phyloP scores from a whole-genome alignment of 1,140 invertebrate genomes.

The Steinernema khuongi region DNA sequence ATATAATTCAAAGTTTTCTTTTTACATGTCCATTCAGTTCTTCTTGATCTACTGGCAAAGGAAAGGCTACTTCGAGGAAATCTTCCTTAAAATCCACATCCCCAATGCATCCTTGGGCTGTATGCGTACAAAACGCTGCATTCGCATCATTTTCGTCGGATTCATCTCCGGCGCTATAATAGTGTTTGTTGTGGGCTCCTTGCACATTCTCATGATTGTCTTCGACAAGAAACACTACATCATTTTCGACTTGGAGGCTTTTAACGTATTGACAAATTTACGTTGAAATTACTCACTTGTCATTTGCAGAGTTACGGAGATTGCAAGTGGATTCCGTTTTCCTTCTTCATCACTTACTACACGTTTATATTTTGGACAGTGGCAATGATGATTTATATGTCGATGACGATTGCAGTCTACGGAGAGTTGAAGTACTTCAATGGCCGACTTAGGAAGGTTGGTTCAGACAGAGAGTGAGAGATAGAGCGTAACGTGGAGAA shows the following conservation, averaged over 20 bases:
- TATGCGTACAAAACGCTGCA: neutral
- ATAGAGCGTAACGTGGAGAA: neutral
- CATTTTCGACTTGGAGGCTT: neutral
- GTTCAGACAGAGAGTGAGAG: no score
- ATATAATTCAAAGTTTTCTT: neutral
- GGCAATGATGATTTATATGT: neutral
- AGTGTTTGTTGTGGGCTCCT: neutral
- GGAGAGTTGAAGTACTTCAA: neutral
- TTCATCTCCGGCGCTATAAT: neutral
- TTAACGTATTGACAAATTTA: neutral
- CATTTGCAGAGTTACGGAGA: neutral
- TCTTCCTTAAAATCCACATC: neutral
- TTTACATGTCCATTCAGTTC: neutral
- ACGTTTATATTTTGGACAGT: neutral
- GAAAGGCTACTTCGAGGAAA: neutral
- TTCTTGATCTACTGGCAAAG: slow-evolving; percentile 2
- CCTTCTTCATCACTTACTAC: neutral
- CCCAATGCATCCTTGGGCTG: neutral
- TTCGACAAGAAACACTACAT: neutral
- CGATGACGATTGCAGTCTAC: neutral
- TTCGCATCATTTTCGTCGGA: neutral
- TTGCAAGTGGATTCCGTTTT: neutral
- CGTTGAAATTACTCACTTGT: neutral
- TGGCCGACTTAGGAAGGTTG: neutral
- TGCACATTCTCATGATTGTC: neutral